Evolutionary conservation across 2,797 vertebrate species (phyloP), one percentile per base, ranked within the genome.

Genomic region (Acrocephalus scirpaceus): DNA sequence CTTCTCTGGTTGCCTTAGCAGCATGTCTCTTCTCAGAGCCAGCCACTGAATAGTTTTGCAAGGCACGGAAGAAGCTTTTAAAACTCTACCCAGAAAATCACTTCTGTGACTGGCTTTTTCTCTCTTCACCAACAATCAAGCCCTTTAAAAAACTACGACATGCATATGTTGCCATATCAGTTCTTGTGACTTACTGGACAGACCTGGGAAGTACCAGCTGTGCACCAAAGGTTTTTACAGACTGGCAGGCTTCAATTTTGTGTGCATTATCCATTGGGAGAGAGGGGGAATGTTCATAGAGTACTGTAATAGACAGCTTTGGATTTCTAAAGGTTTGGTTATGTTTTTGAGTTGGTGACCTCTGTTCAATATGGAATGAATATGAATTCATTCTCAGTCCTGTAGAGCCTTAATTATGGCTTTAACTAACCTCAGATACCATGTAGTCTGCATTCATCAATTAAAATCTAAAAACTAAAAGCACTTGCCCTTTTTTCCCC

Each of bases 111-210:
- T 36, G 20, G 20, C n/a, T 17, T 58, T 47, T 18, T 30, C 20
- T 13, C 11, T 47, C n/a, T 23, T 58, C n/a, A 47, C 42, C 71
- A 47, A 36, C 47, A 19, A 19, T 36, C 12, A 23, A 47, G 42
- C 21, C 21, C 32, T 36, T 3, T 47, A 8, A 47, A 36, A 36
- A 57, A 22, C 32, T 36, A 36, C 20, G n/a, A 47, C 9, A 5
- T 73, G 11, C 0, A 0, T 47, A 62, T 40, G 22, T 38, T 74
- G 42, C 32, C 5, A 0, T 32, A 29, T 51, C 29, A 40, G 0
- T n/a, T 76, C 27, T 47, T 8, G 1, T 40, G 26, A 32, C 5
- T 45, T 42, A 9, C 8, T 70, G 64, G 20, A 10, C 3, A 2
- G 34, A 48, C 5, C 11, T 2, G 0, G 21, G 18, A 42, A 60